These are phyloP conservation scores for Melolontha melolontha DNA, from an alignment of 2,888 invertebrate species.

Conservation along the genomic window DNA sequence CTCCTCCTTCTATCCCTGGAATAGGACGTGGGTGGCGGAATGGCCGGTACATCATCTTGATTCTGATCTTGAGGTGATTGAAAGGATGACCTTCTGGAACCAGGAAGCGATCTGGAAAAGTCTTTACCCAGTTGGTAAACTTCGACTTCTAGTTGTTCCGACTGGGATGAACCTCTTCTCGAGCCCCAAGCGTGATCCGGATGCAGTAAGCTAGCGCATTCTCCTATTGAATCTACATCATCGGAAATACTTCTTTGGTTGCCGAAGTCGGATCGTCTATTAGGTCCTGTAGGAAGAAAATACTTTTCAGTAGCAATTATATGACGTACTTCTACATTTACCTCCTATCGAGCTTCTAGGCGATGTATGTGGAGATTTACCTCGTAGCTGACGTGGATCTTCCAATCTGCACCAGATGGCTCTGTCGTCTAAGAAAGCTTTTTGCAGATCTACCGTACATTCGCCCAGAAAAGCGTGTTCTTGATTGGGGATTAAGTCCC, in stretches of 20 bases:
- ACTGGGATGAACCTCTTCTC: conserved; percentile 88
- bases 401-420: conserved; percentile 92
- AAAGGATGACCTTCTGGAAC: conserved; percentile 86
- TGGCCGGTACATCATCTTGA: conserved; percentile 64
- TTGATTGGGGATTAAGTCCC: conserved; percentile 87
- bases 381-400: conserved; percentile 79
- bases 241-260: conserved; percentile 81
- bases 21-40: conserved; percentile 69
- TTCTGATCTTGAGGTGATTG: conserved; percentile 73
- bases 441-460: conserved; percentile 83
- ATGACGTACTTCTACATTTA: neutral
- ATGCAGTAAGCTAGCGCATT: conserved; percentile 81
- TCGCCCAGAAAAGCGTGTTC: conserved; percentile 86
- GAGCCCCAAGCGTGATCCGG: conserved; percentile 89
- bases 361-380: conserved; percentile 81
- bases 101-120: conserved; percentile 87
- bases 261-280: conserved; percentile 77
- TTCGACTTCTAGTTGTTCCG: conserved; percentile 83
- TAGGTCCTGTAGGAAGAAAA: conserved; percentile 1
- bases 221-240: conserved; percentile 81
- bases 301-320: neutral
- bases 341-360: conserved; percentile 79
- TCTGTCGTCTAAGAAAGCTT: conserved; percentile 88
- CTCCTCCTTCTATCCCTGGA: conserved; percentile 81
- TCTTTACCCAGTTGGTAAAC: conserved; percentile 88